Evolutionary conservation across 2,797 vertebrate species (phyloP).

Genomic region (Tadarida brasiliensis): DNA sequence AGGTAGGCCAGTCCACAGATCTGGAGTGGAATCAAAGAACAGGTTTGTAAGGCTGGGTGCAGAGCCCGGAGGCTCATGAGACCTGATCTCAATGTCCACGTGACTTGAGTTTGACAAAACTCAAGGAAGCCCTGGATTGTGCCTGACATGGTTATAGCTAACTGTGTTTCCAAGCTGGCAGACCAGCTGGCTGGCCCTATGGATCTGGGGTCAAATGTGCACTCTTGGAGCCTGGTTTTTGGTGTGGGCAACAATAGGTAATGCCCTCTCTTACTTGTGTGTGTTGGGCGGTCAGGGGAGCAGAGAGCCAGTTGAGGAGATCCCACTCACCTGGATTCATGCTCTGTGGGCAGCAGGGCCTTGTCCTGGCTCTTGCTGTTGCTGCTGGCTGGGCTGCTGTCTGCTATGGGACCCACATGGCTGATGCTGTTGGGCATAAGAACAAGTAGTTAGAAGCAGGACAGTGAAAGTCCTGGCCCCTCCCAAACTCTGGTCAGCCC

Average conservation of each 20-base stretch:
- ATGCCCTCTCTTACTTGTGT: not conserved
- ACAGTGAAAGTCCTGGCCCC: not conserved
- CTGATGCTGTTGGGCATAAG: slow-evolving; percentile 91
- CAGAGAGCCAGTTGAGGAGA: not conserved
- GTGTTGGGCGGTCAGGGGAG: not conserved
- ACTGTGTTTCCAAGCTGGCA: not conserved
- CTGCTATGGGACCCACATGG: slow-evolving; percentile 95
- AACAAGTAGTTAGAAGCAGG: not conserved
- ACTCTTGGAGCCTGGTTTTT: not conserved
- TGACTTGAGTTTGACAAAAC: not conserved
- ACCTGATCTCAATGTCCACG: not conserved
- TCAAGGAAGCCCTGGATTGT: not conserved
- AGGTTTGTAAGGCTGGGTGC: not conserved
- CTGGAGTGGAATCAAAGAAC: slow-evolving; percentile 84
- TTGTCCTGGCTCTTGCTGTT: slow-evolving; percentile 91
- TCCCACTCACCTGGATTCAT: slow-evolving; percentile 91
- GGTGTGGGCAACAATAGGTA: not conserved
- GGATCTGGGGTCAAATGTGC: not conserved
- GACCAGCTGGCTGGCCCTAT: not conserved
- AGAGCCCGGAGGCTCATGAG: not conserved
- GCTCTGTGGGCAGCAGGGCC: slow-evolving; percentile 80
- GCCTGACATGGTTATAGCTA: not conserved
- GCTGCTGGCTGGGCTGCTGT: slow-evolving; percentile 94
- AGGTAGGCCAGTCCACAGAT: slow-evolving; percentile 92
- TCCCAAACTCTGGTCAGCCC: slow-evolving; percentile 6